phyloP scores from a whole-genome alignment of 2,797 vertebrate species.

The Sphenodon punctatus region DNA sequence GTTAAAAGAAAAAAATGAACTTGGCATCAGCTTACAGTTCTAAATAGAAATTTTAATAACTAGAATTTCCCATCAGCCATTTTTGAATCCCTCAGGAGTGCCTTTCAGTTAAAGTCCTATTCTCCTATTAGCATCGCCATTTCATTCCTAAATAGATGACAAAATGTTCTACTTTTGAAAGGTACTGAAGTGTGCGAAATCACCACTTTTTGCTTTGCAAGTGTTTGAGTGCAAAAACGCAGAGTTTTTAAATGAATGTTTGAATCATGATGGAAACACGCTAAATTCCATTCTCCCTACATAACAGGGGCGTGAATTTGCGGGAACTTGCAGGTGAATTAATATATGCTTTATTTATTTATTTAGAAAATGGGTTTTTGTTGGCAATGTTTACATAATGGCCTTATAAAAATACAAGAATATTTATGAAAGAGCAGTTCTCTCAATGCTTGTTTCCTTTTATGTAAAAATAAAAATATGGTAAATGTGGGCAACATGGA shows the following conservation, averaged over 20 bases:
- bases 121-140: constrained; percentile 5
- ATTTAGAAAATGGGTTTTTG: too few relatives aligned
- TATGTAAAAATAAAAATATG: too few relatives aligned
- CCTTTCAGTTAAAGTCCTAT: constrained; percentile 24
- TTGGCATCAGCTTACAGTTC: not conserved
- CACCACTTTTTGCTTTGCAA: not conserved
- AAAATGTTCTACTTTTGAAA: not conserved
- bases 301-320: too few relatives aligned
- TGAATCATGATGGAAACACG: constrained; percentile 7
- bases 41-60: constrained; percentile 35
- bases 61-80: constrained; percentile 33
- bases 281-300: not conserved
- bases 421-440: too few relatives aligned
- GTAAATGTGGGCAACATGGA: too few relatives aligned
- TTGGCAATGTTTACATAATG: too few relatives aligned
- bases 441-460: too few relatives aligned
- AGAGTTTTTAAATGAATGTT: not conserved
- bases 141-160: constrained; percentile 19
- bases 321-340: too few relatives aligned
- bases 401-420: too few relatives aligned
- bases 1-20: not conserved
- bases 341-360: too few relatives aligned
- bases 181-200: not conserved
- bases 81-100: constrained; percentile 25
- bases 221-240: constrained; percentile 1